A percentile compares a stretch with the other conserved stretches of the same genome.
These are phyloP conservation scores for Hydraecia micacea DNA, from an alignment of 2,888 invertebrate species.

Conservation along the genomic window DNA sequence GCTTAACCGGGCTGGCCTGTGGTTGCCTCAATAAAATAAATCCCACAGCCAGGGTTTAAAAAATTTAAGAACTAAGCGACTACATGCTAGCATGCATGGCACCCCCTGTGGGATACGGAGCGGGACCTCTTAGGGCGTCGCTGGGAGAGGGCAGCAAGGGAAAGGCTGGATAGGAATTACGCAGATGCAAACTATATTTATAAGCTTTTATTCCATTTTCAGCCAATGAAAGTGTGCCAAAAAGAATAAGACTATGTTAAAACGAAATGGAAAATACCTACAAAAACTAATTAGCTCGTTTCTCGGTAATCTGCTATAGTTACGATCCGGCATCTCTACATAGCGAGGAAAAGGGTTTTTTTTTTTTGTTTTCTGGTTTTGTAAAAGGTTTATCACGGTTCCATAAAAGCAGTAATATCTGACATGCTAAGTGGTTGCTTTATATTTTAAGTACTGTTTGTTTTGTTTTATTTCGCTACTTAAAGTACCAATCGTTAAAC, in stretches of 20 bases:
- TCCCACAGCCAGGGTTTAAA: too few species aligned
- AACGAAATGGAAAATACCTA: conserved; percentile 4
- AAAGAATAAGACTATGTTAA: neutral
- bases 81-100: too few species aligned
- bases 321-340: neutral
- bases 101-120: too few species aligned
- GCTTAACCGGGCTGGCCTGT: too few species aligned
- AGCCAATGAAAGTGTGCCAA: neutral
- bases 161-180: too few species aligned
- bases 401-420: neutral
- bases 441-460: neutral
- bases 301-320: neutral
- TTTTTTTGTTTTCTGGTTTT: conserved; percentile 15
- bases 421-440: neutral
- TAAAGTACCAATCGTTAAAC: neutral
- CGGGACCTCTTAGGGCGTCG: too few species aligned
- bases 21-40: too few species aligned
- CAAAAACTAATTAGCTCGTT: conserved; percentile 17
- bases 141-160: too few species aligned
- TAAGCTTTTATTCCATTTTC: conserved; percentile 8
- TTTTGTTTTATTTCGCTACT: neutral
- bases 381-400: conserved; percentile 5
- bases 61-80: too few species aligned
- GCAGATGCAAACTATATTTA: neutral
- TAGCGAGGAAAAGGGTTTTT: neutral